Evolutionary conservation across 2,888 invertebrate genomes (phyloP), one percentile per base, ranked within the genome.

Genomic region (Trichopria drosophilae): DNA sequence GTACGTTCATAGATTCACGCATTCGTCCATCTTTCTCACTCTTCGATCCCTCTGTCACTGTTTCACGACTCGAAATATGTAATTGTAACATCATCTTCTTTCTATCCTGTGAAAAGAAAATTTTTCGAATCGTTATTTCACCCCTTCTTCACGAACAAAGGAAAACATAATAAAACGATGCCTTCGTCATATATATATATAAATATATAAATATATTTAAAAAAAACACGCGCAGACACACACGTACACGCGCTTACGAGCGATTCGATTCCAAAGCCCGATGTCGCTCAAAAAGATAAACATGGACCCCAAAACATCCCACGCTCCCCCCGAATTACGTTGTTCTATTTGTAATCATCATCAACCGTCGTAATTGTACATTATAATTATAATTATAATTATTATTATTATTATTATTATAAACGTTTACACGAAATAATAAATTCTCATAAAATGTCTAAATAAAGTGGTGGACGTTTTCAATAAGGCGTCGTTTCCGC

Each of bases 381-480:
- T 75, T 75, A 73, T 75, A 71, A 73, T 75, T 74, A 62, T 72
- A 71, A 72, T 73, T 73, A 73, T 72, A 72, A 72, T 71, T 71
- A 71, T 72, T 72, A 72, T 72, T 72, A 72, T 72, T 71, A 73
- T 73, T 73, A 61, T 72, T 72, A 72, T 74, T 74, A 75, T 73
- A 75, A 75, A 74, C 74, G 74, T 75, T 75, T 75, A 75, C 74
- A 75, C 74, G 71, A 75, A 73, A 74, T 73, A 73, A 74, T 74
- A 75, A 75, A 75, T 75, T 75, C 74, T 75, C 74, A 74, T 74
- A 73, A 75, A 75, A 75, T 72, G 73, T 74, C 74, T 74, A 62
- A 70, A 67, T 71, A 68, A 67, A 63, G n/a, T n/a, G n/a, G n/a
- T n/a, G n/a, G n/a, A n/a, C n/a, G n/a, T n/a, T n/a, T n/a, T n/a